A percentile compares a stretch with the other conserved stretches of the same genome.
Evolutionary conservation across 2,113 vertebrate genomes (phyloP).

Genomic region (Phrynosoma blainvillii): DNA sequence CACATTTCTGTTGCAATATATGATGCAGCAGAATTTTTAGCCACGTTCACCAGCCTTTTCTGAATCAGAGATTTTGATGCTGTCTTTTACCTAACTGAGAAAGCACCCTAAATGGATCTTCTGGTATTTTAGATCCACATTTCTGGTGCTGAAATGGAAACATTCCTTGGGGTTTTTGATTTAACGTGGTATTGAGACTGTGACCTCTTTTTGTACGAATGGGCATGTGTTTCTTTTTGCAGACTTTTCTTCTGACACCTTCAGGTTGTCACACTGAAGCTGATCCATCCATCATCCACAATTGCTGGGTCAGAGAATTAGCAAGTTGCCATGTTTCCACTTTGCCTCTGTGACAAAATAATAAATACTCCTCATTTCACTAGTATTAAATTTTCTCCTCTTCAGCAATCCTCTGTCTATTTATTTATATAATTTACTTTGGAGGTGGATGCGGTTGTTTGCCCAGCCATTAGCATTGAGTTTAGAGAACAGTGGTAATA

Average conservation of each 20-base stretch:
- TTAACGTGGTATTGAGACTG: not conserved
- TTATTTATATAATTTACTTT: not conserved
- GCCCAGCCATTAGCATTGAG: not conserved
- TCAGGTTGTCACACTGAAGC: not conserved
- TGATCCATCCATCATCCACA: not conserved
- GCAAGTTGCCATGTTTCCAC: not conserved
- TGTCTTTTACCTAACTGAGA: too few species aligned
- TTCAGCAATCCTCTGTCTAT: not conserved
- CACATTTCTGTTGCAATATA: too few species aligned
- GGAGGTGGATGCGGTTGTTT: not conserved
- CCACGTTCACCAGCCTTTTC: too few species aligned
- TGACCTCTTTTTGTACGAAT: not conserved
- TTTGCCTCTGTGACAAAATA: slow-evolving; percentile 2
- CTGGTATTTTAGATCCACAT: too few species aligned
- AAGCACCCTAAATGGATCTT: too few species aligned
- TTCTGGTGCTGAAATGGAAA: too few species aligned
- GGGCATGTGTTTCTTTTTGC: too few species aligned
- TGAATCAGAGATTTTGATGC: too few species aligned
- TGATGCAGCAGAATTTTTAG: too few species aligned
- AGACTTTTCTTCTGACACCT: not conserved
- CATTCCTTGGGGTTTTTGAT: not conserved
- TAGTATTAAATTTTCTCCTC: not conserved
- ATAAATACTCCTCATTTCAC: not conserved
- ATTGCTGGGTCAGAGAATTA: slow-evolving; percentile 9
- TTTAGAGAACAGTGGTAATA: too few species aligned